Evolutionary conservation across 2,888 invertebrate genomes (phyloP), one percentile per base, ranked within the genome.

Genomic region (Rugalucina vietnamica): DNA sequence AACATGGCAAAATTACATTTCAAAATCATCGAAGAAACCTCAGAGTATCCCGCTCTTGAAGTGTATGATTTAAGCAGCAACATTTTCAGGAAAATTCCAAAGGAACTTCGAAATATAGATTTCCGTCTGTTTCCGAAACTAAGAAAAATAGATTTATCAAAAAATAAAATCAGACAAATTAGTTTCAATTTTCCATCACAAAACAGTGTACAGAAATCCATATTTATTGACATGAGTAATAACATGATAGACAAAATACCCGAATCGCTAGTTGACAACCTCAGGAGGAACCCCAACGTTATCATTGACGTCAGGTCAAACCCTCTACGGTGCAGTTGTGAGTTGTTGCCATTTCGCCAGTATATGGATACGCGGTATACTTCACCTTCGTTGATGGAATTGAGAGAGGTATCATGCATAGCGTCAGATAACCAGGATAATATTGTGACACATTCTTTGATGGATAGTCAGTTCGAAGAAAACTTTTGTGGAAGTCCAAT

Each of bases 241-340:
- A 86, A 86, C 29, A 24, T 21, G 14, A 76, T 86, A 3, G n/a
- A 57, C 24, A 27, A 10, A 0, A 49, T 86, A 27, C 50, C 50
- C 24, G 29, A 12, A 14, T 24, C 1, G 8, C 27, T 54, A 8
- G 24, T 86, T 18, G 60, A 54, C 0, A 24, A 74, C 18, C n/a
- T 84, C 10, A 24, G 71, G 24, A 60, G 60, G 18, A 34, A 81
- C 8, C 32, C 71, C 0, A 43, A 70, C n/a, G 75, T 84, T 12
- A 57, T 86, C n/a, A 72, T 86, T 27, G 86, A 86, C 37, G 27
- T 86, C 21, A 79, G 86, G 32, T 76, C 76, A 24, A 86, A 86
- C 49, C 84, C 84, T 8, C 65, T 86, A 14, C 34, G 29, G 21
- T 86, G 86, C 57, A 39, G 82, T 21, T 86, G 86, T 76, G 75